phyloP scores from a whole-genome alignment of 1,140 invertebrate genomes.

The Dreissena polymorpha region DNA sequence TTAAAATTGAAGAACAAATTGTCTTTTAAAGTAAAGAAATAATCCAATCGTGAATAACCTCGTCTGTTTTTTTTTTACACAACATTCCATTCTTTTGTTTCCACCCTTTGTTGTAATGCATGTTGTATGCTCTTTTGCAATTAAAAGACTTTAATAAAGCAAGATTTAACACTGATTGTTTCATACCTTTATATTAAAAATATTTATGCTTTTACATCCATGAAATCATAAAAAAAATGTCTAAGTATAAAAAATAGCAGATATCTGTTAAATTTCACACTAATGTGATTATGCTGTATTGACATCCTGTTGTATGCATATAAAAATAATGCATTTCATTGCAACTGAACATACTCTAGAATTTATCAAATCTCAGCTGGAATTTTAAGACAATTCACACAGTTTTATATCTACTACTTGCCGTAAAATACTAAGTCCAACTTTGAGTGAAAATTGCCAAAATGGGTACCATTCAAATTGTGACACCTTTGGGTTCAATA shows the following conservation, averaged over 20 bases:
- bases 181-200: too few relatives aligned
- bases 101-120: too few relatives aligned
- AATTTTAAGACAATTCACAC: neutral
- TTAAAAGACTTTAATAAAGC: too few relatives aligned
- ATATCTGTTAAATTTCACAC: neutral
- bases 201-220: too few relatives aligned
- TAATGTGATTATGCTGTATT: neutral
- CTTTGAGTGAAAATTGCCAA: conserved; percentile 27
- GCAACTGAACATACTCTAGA: neutral
- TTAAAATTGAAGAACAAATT: too few relatives aligned
- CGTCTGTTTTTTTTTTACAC: too few relatives aligned
- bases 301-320: neutral
- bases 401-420: neutral
- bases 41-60: too few relatives aligned
- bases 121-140: too few relatives aligned
- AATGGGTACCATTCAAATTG: conserved; percentile 52
- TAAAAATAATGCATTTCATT: neutral
- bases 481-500: neutral
- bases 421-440: neutral
- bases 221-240: too few relatives aligned
- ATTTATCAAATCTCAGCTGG: neutral
- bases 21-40: too few relatives aligned
- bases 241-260: neutral
- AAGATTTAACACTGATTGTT: too few relatives aligned
- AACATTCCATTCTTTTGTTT: too few relatives aligned